phyloP scores from a whole-genome alignment of 2,113 vertebrate species.

The Brachypteracias leptosomus region DNA sequence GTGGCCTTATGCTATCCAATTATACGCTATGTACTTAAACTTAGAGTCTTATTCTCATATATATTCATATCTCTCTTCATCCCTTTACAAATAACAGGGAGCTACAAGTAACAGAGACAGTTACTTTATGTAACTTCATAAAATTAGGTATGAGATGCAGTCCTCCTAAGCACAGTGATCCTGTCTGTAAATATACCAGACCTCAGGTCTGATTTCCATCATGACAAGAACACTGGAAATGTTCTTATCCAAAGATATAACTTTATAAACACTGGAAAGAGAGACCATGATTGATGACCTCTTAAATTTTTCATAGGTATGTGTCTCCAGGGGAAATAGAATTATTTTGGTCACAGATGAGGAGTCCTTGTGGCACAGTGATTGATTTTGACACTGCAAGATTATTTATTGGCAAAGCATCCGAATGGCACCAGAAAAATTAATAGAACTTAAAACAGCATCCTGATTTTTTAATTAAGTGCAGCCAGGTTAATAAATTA shows the following conservation, averaged over 20 bases:
- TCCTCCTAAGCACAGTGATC: neutral
- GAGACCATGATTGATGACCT: neutral
- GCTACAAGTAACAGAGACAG: neutral
- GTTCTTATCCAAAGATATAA: neutral
- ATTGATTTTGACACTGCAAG: slow-evolving; percentile 16
- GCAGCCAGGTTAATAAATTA: neutral
- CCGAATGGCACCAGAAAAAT: neutral
- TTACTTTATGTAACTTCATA: neutral
- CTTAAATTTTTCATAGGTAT: slow-evolving; percentile 39
- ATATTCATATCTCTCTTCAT: neutral
- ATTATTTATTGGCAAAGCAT: neutral
- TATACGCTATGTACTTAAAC: neutral
- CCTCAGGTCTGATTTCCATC: neutral
- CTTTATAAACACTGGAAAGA: neutral
- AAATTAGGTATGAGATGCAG: neutral
- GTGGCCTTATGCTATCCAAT: neutral
- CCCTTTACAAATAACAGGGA: neutral
- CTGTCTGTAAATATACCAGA: neutral
- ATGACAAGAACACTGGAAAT: neutral
- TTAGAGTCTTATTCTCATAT: neutral
- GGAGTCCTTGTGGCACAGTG: neutral
- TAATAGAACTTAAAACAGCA: neutral
- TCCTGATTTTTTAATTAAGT: neutral
- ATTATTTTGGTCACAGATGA: neutral
- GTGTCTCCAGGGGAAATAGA: neutral